Evolutionary conservation across 1,140 invertebrate genomes (phyloP).

Genomic region (Coboldia fuscipes): DNA sequence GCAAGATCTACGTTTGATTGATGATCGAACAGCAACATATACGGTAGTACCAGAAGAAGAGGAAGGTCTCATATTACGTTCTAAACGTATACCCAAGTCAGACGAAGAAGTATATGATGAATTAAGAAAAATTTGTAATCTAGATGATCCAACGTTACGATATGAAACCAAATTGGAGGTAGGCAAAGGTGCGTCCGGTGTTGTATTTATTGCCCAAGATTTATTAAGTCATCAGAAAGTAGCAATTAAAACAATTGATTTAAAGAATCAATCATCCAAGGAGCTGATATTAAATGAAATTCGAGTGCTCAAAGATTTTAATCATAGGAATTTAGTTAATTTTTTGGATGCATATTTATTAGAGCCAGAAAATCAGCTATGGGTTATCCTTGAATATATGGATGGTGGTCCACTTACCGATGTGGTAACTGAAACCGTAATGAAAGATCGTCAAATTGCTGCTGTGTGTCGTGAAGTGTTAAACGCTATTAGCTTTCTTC

Average conservation of each 20-base stretch:
- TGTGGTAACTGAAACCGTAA: conserved; percentile 92
- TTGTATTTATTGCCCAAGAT: conserved; percentile 78
- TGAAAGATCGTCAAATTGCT: conserved; percentile 94
- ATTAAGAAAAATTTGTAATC: conserved; percentile 54
- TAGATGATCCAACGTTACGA: conserved; percentile 50
- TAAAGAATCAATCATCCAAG: conserved; percentile 82
- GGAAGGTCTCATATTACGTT: conserved; percentile 25
- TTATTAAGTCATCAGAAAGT: conserved; percentile 54
- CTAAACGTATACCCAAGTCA: conserved; percentile 28
- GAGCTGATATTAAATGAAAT: conserved; percentile 91
- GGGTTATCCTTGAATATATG: conserved; percentile 89
- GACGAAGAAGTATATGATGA: conserved; percentile 77
- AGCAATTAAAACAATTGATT: conserved; percentile 90
- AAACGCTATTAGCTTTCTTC: conserved; percentile 79
- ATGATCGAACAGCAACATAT: conserved; percentile 10
- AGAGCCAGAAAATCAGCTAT: conserved; percentile 72
- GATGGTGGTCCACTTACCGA: conserved; percentile 92
- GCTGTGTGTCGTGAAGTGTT: conserved; percentile 84
- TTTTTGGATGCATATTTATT: conserved; percentile 76
- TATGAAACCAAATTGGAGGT: conserved; percentile 70
- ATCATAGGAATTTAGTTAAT: conserved; percentile 93
- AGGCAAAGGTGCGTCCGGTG: conserved; percentile 75
- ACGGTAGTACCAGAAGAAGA: conserved; percentile 26
- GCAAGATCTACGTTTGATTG: conserved; percentile 14
- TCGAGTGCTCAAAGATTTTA: conserved; percentile 76